phyloP scores from a whole-genome alignment of 2,113 vertebrate genomes.

The Melanocharis versteri region DNA sequence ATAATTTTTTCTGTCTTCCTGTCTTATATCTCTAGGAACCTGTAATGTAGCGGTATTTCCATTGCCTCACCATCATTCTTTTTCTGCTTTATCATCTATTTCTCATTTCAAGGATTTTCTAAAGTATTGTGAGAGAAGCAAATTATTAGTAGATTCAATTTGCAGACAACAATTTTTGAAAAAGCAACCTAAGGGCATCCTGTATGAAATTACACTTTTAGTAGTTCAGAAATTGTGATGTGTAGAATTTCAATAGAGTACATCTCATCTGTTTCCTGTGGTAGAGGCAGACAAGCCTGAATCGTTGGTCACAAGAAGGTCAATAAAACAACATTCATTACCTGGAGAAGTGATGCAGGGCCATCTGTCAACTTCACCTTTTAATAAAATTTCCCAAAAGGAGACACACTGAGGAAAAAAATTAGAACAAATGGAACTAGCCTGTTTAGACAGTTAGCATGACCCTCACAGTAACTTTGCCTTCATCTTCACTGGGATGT shows the following conservation, averaged over 20 bases:
- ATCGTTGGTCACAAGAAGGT: conserved; percentile 20
- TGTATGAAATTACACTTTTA: conserved; percentile 29
- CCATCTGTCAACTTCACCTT: conserved; percentile 26
- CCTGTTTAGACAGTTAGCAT: background rate
- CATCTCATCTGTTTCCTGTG: conserved; percentile 19
- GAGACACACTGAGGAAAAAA: background rate
- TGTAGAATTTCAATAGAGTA: background rate
- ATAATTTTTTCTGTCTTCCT: background rate
- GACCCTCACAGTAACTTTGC: background rate
- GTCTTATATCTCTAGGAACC: background rate
- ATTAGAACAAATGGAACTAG: background rate
- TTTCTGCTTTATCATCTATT: conserved; percentile 28
- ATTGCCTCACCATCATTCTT: background rate
- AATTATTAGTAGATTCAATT: conserved; percentile 53
- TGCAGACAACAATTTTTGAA: conserved; percentile 23
- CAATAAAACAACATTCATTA: conserved; percentile 25
- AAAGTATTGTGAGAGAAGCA: conserved; percentile 4
- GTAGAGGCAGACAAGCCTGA: background rate
- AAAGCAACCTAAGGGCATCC: background rate
- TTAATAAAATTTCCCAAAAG: conserved; percentile 31
- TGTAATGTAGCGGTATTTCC: background rate
- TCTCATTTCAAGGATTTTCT: conserved; percentile 40
- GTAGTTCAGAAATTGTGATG: background rate
- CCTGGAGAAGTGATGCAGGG: background rate
- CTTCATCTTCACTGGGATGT: background rate